Evolutionary conservation across 2,888 invertebrate species (phyloP).

Genomic region (Lasius fuliginosus): DNA sequence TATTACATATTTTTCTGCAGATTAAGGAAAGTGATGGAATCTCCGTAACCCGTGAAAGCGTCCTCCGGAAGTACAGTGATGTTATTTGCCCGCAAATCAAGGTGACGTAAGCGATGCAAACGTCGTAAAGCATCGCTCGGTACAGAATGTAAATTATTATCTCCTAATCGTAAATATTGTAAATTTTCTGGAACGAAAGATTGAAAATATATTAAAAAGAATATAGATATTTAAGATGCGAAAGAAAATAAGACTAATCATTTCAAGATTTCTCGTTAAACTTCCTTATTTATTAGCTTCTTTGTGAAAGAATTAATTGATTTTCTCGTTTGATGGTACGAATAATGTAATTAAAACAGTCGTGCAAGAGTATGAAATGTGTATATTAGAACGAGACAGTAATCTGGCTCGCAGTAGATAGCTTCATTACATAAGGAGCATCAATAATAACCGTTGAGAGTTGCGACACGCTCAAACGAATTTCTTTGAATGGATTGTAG

Average conservation of each 20-base stretch:
- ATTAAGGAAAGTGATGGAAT: conserved; percentile 96
- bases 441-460: conserved; percentile 10
- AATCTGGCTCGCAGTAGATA: neutral
- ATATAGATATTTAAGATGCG: neutral
- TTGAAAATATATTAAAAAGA: neutral
- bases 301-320: neutral
- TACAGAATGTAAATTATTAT: conserved; percentile 94
- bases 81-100: conserved; percentile 95
- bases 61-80: conserved; percentile 94
- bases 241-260: neutral
- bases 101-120: conserved; percentile 94
- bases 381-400: neutral
- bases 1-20: conserved; percentile 96
- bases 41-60: conserved; percentile 95
- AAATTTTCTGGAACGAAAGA: conserved; percentile 91
- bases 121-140: conserved; percentile 94
- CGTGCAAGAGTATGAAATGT: neutral
- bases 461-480: conserved; percentile 27
- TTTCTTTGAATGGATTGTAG: conserved; percentile 10
- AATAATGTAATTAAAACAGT: conserved; percentile 12
- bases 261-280: conserved; percentile 6
- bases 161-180: conserved; percentile 95
- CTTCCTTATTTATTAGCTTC: neutral
- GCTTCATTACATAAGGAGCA: conserved; percentile 28
- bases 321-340: neutral